These are phyloP conservation scores for Polydrusus pterygomalis DNA, from an alignment of 2,888 invertebrate genomes.

Conservation along the genomic window DNA sequence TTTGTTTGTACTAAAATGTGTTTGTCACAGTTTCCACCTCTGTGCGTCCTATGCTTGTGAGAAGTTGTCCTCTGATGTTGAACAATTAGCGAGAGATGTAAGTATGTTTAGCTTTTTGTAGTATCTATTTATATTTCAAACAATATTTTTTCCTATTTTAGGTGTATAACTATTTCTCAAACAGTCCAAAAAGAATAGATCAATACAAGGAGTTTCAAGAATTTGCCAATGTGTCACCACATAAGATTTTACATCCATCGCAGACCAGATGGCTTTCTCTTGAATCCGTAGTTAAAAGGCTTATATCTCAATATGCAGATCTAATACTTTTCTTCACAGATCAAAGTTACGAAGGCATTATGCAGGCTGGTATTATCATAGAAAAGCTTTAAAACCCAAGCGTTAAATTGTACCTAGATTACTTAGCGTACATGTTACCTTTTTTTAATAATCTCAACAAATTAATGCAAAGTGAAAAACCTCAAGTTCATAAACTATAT, in stretches of 20 bases:
- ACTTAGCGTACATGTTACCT: conserved; percentile 41
- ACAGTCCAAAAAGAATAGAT: conserved; percentile 16
- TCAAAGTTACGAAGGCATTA: conserved; percentile 25
- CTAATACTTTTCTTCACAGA: conserved; percentile 44
- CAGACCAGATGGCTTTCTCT: conserved; percentile 32
- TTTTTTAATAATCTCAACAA: conserved; percentile 45
- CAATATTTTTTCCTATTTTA: conserved; percentile 3
- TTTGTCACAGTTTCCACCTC: too few species aligned
- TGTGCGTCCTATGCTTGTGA: too few species aligned
- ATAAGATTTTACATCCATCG: too few species aligned
- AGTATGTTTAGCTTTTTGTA: neutral
- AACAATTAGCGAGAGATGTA: conserved; percentile 12
- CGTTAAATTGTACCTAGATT: conserved; percentile 43
- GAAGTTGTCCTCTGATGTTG: neutral
- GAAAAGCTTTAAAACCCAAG: conserved; percentile 26
- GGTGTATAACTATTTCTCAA: conserved; percentile 16
- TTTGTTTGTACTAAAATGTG: too few species aligned
- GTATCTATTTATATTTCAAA: neutral
- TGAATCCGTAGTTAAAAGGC: conserved; percentile 38
- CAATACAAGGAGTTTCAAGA: conserved; percentile 17
- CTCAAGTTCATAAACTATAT: conserved; percentile 46
- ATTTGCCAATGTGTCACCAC: too few species aligned
- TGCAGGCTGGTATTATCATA: conserved; percentile 33
- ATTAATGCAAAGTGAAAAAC: conserved; percentile 51
- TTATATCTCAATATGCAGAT: conserved; percentile 45